Evolutionary conservation across 2,888 invertebrate species (phyloP).

Genomic region (Rotaria macrura): DNA sequence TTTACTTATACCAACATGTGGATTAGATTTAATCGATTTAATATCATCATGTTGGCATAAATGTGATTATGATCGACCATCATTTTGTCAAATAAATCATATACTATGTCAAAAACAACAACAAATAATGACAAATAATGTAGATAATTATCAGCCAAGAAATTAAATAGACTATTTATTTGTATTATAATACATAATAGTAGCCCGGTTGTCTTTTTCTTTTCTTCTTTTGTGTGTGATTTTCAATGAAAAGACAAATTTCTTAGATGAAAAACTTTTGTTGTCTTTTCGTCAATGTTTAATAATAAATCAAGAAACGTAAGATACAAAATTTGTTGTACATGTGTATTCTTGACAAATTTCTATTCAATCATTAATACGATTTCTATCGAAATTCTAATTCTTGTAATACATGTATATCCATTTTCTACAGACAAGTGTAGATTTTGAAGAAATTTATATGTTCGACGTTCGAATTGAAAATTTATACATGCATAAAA

Average conservation of each 20-base stretch:
- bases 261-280: background rate
- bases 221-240: background rate
- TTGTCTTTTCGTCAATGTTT: background rate
- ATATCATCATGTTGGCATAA: slow-evolving; percentile 5
- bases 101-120: background rate
- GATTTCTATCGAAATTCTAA: too few relatives aligned
- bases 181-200: background rate
- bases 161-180: background rate
- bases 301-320: background rate
- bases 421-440: too few relatives aligned
- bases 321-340: too few relatives aligned
- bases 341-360: too few relatives aligned
- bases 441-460: too few relatives aligned
- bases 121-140: background rate
- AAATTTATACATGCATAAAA: too few relatives aligned
- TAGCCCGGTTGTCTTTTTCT: background rate
- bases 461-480: too few relatives aligned
- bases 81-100: background rate
- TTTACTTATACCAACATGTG: background rate
- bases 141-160: background rate
- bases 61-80: slow-evolving; percentile 12
- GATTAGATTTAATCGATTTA: background rate
- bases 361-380: too few relatives aligned
- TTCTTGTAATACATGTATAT: too few relatives aligned
- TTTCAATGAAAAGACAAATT: background rate